Evolutionary conservation across 2,113 vertebrate species (phyloP).

Genomic region (Meles meles): DNA sequence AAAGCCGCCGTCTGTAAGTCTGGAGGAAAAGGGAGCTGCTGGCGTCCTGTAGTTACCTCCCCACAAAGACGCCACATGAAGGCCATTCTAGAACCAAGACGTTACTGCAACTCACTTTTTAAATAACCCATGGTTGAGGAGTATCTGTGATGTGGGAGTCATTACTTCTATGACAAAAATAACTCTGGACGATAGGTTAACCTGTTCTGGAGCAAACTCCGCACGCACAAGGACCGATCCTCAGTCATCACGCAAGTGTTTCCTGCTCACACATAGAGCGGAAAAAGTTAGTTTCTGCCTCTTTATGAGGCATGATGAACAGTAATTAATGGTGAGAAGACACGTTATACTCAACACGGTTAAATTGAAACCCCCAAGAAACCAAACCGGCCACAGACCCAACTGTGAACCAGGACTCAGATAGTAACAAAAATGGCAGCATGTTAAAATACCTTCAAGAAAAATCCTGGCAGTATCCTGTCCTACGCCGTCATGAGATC

Average conservation of each 20-base stretch:
- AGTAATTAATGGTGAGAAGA: not conserved
- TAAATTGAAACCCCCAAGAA: not conserved
- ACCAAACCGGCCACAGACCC: not conserved
- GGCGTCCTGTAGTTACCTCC: too few relatives aligned
- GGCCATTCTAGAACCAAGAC: not conserved
- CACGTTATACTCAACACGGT: not conserved
- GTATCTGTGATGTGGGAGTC: not conserved
- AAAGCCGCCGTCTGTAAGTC: not conserved
- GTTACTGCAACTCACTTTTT: not conserved
- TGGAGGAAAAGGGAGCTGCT: not conserved
- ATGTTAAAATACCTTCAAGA: not conserved
- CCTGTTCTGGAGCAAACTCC: not conserved
- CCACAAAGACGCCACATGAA: not conserved
- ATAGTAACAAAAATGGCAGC: not conserved
- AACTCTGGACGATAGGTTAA: not conserved
- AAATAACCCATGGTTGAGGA: not conserved
- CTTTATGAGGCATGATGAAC: not conserved
- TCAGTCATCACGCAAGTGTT: not conserved
- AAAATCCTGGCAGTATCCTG: not conserved
- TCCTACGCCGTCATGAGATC: fast-evolving
- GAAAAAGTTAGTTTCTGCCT: not conserved
- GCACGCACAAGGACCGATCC: not conserved
- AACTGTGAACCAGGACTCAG: not conserved
- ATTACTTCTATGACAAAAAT: not conserved
- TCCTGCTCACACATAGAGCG: not conserved